Evolutionary conservation across 2,113 vertebrate genomes (phyloP), one percentile per base, ranked within the genome.

Genomic region (Scalopus aquaticus): DNA sequence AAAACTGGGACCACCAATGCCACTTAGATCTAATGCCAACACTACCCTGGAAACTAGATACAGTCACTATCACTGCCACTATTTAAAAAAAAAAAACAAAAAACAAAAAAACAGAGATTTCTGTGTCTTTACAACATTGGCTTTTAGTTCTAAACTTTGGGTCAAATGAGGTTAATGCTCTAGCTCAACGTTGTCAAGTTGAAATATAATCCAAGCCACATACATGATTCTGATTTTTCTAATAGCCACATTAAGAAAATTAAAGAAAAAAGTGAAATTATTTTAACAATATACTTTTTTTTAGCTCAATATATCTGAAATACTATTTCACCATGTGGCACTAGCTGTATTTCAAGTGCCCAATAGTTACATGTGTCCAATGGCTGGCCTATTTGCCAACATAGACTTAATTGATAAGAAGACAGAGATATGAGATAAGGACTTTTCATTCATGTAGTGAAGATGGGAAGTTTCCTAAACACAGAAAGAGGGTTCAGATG

Each of bases 271-370:
- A 56, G 42, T 70, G 44, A 77, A 91, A 84, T 88, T 44, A 73
- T 91, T 88, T 87, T 83, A 77, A 44, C 64, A 51, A 37, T 58
- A 37, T 89, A 72, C 70, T 24, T 91, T 94, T 88, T 82, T 77
- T 51, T 86, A 90, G n/a, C 4, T 12, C 30, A 90, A 49, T 35
- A 42, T 91, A 67, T 87, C 44, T 9, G 62, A 86, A 94, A 91
- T 79, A 65, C 51, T 78, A 42, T 70, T 93, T 72, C 30, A 64
- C 26, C 62, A 76, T 54, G 20, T 78, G 76, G 2, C 2, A 12
- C 10, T 74, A 79, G 35, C 37, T 32, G 44, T 24, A 69, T 30
- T 54, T 92, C 60, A 76, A 35, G 39, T 35, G 19, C 35, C 67
- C 58, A 16, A 2, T 44, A 72, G 44, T 30, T 69, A 24, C 32